phyloP scores from a whole-genome alignment of 2,888 invertebrate genomes.

The Eupithecia pulchellata region DNA sequence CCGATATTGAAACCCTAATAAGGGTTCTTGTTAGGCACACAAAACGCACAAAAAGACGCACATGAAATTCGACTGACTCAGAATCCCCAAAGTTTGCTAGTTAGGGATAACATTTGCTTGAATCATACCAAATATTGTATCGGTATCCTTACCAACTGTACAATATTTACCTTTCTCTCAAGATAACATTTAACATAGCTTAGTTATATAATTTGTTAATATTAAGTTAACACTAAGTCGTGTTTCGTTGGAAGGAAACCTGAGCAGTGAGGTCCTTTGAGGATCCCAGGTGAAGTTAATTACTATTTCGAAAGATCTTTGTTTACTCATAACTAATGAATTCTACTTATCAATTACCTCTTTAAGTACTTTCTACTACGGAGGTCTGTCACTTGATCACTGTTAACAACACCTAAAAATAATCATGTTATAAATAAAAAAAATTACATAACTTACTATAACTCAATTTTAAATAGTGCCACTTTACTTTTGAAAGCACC shows the following conservation, averaged over 20 bases:
- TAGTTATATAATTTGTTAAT: background rate
- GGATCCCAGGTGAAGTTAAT: conserved; percentile 6
- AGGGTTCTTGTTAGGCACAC: background rate
- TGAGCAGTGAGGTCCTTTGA: conserved; percentile 12
- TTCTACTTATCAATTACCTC: background rate
- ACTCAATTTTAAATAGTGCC: too few species aligned
- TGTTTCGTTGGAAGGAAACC: conserved; percentile 14
- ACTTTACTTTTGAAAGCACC: too few species aligned
- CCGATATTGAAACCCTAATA: too few species aligned
- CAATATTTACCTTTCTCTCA: background rate
- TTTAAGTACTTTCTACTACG: background rate
- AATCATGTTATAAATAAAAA: too few species aligned
- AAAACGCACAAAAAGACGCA: background rate
- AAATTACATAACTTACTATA: too few species aligned
- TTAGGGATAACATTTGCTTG: too few species aligned
- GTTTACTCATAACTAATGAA: background rate
- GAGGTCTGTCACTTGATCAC: too few species aligned
- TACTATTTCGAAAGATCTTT: background rate
- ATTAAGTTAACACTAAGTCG: background rate
- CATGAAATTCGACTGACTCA: background rate
- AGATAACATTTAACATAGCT: background rate
- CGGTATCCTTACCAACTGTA: background rate
- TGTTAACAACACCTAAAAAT: too few species aligned
- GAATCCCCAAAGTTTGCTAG: background rate
- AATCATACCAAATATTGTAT: too few species aligned